Base-by-base conservation (phyloP, 2,888 invertebrate genomes). In the Heliconius erato region DNA sequence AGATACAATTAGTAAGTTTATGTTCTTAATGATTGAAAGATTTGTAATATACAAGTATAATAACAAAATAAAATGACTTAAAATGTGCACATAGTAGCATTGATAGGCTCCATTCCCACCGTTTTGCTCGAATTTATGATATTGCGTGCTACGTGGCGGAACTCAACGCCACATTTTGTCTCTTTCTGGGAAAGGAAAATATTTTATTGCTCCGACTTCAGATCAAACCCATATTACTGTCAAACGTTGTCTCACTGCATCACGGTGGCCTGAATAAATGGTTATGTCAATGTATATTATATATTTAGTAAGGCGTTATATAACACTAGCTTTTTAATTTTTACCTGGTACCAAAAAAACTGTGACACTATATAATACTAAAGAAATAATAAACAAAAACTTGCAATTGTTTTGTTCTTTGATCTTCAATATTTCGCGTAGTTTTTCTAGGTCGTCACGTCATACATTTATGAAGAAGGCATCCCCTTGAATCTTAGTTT, bases 401-500 rank as follows among this genome's bases (percentile, higher is more conserved):
- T 35, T 35, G 35, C 6, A 7, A 35, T 35, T 35, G 7, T 40
- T 40, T 40, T 40, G 35, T 40, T 40, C 35, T 40, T 40, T 40
- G 35, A 40, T 40, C 40, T 40, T 11, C 44, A 26, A 44, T 44
- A 44, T 72, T 72, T 16, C 44, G 16, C 16, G 26, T 72, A 26
- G 3, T 9, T 44, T 72, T 44, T 26, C 3, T 16, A 44, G 44
- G 26, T 40, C 26, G 26, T 40, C 40, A 40, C 11, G 11, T 40
- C 40, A 2, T 65, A 68, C 32, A 49, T 78, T 9, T 40, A 40
- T 68, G 26, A 78, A 67, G 44, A 40, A 40, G 11, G 40, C 40
- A 40, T 40, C 40, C 40, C 40, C 40, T 40, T 40, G 79, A 79
- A 79, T 83, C 81, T 81, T 83, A 79, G 83, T 83, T 83, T 83